Conservation (phyloP, 2,888 invertebrate genomes). For the Thymelicus acteon region DNA sequence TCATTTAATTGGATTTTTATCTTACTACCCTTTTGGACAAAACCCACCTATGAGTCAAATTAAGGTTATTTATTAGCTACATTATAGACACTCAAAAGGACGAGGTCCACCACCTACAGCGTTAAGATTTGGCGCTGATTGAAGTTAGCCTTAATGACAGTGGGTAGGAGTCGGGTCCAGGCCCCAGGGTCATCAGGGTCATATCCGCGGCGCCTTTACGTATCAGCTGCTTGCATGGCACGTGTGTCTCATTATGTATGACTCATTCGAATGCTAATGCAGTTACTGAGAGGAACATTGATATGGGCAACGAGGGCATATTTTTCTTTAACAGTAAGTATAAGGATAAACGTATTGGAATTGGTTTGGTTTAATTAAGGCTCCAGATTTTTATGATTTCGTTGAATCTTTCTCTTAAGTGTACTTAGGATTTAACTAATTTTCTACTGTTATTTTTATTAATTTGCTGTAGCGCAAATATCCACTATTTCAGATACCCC, state of each 20-base stretch:
- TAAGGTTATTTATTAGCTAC: background rate
- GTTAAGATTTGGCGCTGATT: slow-evolving; percentile 55
- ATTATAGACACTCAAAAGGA: background rate
- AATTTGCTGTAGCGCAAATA: no score
- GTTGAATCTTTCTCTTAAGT: background rate
- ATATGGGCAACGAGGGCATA: background rate
- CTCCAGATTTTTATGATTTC: no score
- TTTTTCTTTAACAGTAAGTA: background rate
- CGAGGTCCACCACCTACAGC: background rate
- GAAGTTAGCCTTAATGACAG: slow-evolving; percentile 62
- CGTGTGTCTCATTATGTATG: slow-evolving; percentile 55
- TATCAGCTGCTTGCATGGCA: slow-evolving; percentile 62
- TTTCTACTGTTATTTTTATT: no score
- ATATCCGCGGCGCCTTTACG: slow-evolving; percentile 39
- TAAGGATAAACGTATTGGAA: no score
- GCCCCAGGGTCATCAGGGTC: slow-evolving; percentile 33
- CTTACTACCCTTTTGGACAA: background rate
- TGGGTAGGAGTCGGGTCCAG: slow-evolving; percentile 57
- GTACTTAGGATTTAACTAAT: no score
- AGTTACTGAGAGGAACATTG: background rate
- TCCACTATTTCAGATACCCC: no score
- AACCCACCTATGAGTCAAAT: background rate
- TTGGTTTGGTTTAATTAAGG: no score
- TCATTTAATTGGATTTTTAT: slow-evolving; percentile 2
- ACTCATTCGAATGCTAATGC: slow-evolving; percentile 47